Conservation (phyloP, 2,113 vertebrate genomes). For the Ailurus styani region DNA sequence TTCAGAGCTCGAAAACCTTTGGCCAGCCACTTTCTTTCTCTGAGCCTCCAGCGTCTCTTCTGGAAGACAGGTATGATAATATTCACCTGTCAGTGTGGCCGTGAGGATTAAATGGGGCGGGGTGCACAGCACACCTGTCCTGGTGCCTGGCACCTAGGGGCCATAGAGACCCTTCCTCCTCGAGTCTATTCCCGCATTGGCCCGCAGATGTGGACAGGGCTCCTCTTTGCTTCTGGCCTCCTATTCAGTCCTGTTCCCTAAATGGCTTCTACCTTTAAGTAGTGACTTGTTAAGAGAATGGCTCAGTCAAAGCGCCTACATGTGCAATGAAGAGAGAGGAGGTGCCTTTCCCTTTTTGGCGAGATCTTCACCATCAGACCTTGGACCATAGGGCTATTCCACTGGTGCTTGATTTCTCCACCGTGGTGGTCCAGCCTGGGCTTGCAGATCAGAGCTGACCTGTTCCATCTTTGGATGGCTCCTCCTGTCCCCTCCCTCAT, state of each 20-base stretch:
- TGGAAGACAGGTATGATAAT: background rate
- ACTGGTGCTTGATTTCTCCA: background rate
- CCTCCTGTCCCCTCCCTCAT: background rate
- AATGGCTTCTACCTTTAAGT: background rate
- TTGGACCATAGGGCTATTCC: background rate
- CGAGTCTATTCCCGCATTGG: background rate
- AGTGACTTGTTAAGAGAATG: background rate
- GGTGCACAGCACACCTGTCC: rapidly evolving
- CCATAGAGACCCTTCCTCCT: background rate
- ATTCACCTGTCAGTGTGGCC: background rate
- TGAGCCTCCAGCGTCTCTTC: background rate
- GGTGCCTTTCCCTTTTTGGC: background rate
- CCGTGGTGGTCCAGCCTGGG: background rate
- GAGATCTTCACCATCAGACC: background rate
- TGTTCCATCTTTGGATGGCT: background rate
- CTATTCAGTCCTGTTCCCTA: background rate
- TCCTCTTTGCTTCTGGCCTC: background rate
- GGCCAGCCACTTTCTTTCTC: background rate
- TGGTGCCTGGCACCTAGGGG: background rate
- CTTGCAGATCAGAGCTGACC: background rate
- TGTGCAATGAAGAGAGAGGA: background rate
- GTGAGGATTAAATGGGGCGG: background rate
- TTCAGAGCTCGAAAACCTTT: background rate
- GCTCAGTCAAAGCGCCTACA: background rate
- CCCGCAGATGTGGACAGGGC: background rate